Percentiles rank a stretch among this genome's conserved stretches.
Conservation (phyloP, 2,113 vertebrate species). For the Tetrao urogallus region DNA sequence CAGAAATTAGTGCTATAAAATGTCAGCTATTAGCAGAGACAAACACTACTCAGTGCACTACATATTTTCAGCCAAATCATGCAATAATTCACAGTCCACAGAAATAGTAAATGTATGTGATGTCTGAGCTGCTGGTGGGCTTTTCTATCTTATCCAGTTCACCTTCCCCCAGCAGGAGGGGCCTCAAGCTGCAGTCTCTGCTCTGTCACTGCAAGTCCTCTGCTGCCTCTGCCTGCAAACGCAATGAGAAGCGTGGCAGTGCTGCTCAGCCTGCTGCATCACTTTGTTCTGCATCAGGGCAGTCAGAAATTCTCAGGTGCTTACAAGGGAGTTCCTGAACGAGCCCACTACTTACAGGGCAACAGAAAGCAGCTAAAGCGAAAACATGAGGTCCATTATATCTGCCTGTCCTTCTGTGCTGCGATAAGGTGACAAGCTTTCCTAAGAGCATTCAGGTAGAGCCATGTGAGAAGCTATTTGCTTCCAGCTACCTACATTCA, state of each 20-base stretch:
- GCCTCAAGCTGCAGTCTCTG: neutral
- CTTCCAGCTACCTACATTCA: neutral
- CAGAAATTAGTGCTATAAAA: neutral
- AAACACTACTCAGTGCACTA: neutral
- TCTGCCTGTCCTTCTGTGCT: neutral
- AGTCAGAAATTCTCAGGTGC: neutral
- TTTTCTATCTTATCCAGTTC: neutral
- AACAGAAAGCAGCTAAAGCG: neutral
- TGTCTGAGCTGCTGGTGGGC: neutral
- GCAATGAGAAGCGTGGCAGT: neutral
- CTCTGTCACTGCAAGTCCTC: neutral
- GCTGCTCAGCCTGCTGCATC: rapidly evolving
- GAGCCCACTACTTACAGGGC: no score
- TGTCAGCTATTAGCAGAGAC: neutral
- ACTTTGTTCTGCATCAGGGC: neutral
- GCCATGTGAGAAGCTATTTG: neutral
- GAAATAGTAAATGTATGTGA: neutral
- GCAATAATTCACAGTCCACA: neutral
- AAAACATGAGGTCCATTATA: neutral
- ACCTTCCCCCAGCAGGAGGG: neutral
- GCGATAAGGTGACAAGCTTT: neutral
- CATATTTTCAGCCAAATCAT: rapidly evolving
- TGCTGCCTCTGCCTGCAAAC: no score
- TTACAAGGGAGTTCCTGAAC: neutral
- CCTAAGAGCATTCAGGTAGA: neutral